phyloP scores from a whole-genome alignment of 2,888 invertebrate species.

The Lapara coniferarum region DNA sequence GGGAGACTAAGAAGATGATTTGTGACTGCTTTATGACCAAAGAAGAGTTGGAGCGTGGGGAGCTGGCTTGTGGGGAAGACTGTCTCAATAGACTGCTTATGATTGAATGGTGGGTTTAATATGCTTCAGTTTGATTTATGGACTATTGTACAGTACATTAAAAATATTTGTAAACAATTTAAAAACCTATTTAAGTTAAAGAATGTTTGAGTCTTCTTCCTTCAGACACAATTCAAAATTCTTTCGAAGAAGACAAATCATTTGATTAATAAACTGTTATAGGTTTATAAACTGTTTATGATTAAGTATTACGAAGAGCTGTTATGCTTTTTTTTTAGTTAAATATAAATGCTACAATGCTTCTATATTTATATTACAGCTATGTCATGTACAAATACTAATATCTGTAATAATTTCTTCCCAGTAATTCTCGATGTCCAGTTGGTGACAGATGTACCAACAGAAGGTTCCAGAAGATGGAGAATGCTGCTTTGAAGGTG shows the following conservation, averaged over 20 bases:
- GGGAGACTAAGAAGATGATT: constrained; percentile 96
- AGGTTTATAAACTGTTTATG: no score
- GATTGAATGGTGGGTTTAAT: constrained; percentile 93
- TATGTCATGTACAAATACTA: not conserved
- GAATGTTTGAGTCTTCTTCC: no score
- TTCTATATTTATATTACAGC: not conserved
- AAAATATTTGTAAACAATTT: no score
- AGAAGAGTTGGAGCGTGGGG: constrained; percentile 93
- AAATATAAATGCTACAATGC: not conserved
- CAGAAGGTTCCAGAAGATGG: constrained; percentile 94
- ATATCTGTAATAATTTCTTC: constrained; percentile 46
- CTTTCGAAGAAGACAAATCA: no score
- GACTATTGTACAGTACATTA: no score
- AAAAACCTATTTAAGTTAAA: no score
- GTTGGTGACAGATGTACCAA: constrained; percentile 96
- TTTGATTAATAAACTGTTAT: no score
- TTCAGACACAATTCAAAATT: no score
- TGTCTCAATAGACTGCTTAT: constrained; percentile 98
- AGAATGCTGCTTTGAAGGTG: constrained; percentile 93
- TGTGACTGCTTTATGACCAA: constrained; percentile 97
- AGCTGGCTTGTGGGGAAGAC: constrained; percentile 96
- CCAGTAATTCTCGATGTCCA: constrained; percentile 94
- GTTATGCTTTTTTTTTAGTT: no score
- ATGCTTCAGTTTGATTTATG: constrained; percentile 8
- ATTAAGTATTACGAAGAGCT: no score